These are phyloP conservation scores for Hydrophis major DNA, from an alignment of 2,797 vertebrate species.

Conservation along the genomic window DNA sequence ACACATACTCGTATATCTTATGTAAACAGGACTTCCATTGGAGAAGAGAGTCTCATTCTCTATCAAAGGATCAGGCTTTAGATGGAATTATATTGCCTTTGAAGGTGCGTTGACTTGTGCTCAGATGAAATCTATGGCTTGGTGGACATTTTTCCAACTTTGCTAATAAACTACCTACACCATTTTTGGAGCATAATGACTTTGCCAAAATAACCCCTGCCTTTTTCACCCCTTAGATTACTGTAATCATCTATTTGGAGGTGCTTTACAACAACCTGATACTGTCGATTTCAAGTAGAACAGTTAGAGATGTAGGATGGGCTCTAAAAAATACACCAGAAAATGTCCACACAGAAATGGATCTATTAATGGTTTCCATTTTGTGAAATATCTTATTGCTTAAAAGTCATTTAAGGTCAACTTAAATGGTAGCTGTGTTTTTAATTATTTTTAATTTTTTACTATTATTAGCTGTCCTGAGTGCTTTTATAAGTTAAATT, in stretches of 20 bases:
- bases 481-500: not conserved
- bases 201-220: not conserved
- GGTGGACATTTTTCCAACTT: not conserved
- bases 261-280: not conserved
- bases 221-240: not conserved
- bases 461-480: not conserved
- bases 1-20: not conserved
- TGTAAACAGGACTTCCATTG: not conserved
- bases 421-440: not conserved
- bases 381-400: not conserved
- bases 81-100: not conserved
- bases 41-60: not conserved
- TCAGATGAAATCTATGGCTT: not conserved
- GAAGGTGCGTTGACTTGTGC: not conserved
- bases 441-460: not conserved
- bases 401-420: not conserved
- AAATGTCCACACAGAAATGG: not conserved
- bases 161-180: not conserved
- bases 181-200: not conserved
- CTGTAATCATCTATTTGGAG: not conserved
- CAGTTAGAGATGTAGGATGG: not conserved
- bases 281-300: not conserved
- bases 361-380: not conserved
- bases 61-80: not conserved
- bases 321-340: not conserved